Evolutionary conservation across 2,888 invertebrate genomes (phyloP).

Genomic region (Ichneumoninae sp.): DNA sequence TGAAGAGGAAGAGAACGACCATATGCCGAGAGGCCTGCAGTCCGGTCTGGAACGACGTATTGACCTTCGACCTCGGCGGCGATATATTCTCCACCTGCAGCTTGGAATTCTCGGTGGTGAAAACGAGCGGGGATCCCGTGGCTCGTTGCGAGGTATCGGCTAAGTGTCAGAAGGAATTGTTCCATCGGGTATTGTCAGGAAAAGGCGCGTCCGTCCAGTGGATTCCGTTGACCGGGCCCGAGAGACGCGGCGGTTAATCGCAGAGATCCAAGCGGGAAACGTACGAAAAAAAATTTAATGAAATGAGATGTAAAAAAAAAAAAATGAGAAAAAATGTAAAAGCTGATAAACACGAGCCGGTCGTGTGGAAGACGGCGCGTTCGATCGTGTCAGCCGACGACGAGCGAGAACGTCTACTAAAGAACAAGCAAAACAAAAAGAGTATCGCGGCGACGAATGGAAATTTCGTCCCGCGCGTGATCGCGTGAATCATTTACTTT

Average conservation of each 20-base stretch:
- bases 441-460: constrained; percentile 56
- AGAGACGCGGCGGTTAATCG: constrained; percentile 63
- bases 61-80: constrained; percentile 85
- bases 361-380: constrained; percentile 3
- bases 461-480: constrained; percentile 56
- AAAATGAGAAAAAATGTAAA: constrained; percentile 44
- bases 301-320: constrained; percentile 8
- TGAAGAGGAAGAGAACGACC: constrained; percentile 85
- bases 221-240: constrained; percentile 85
- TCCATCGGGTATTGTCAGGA: constrained; percentile 86
- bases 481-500: constrained; percentile 40
- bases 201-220: constrained; percentile 87
- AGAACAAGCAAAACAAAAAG: neutral
- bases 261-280: neutral
- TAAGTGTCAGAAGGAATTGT: constrained; percentile 85
- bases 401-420: constrained; percentile 25
- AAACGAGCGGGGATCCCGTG: constrained; percentile 87
- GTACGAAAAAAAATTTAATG: neutral
- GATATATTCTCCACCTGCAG: constrained; percentile 86
- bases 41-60: constrained; percentile 86
- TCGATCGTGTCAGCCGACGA: constrained; percentile 28
- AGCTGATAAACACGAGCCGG: constrained; percentile 3
- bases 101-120: constrained; percentile 87
- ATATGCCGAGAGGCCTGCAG: constrained; percentile 84
- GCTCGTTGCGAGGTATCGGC: constrained; percentile 85